Percentiles rank a stretch among this genome's conserved stretches.
Conservation (phyloP, 2,113 vertebrate genomes). For the Semicossyphus pulcher region DNA sequence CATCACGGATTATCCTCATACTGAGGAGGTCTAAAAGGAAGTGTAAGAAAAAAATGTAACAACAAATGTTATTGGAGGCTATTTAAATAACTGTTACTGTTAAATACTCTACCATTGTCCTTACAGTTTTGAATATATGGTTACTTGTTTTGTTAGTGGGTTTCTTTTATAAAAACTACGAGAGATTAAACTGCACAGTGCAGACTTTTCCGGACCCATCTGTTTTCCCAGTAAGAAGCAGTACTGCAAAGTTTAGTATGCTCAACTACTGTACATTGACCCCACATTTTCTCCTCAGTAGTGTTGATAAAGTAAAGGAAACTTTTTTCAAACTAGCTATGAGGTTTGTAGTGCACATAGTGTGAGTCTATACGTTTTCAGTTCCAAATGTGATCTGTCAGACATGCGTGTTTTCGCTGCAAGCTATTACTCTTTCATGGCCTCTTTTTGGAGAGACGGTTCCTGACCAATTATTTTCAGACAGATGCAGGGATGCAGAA, state of each 20-base stretch:
- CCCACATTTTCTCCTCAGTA: background rate
- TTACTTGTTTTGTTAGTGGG: too few relatives aligned
- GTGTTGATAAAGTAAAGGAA: conserved; percentile 58
- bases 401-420: conserved; percentile 80
- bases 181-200: too few relatives aligned
- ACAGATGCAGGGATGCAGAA: conserved; percentile 99
- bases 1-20: too few relatives aligned
- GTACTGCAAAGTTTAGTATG: background rate
- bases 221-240: background rate
- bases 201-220: background rate
- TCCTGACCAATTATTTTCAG: conserved; percentile 99
- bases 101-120: too few relatives aligned
- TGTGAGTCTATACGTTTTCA: conserved; percentile 63
- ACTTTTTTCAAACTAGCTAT: conserved; percentile 56
- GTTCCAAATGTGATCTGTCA: conserved; percentile 79
- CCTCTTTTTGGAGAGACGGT: conserved; percentile 91
- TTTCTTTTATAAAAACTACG: too few relatives aligned
- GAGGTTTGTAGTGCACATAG: conserved; percentile 45
- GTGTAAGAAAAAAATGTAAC: too few relatives aligned
- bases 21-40: too few relatives aligned
- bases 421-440: conserved; percentile 85
- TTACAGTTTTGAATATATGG: too few relatives aligned
- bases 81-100: too few relatives aligned
- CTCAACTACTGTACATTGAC: background rate
- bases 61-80: too few relatives aligned